phyloP scores from a whole-genome alignment of 2,888 invertebrate species.

The Conops quadrifasciatus region DNA sequence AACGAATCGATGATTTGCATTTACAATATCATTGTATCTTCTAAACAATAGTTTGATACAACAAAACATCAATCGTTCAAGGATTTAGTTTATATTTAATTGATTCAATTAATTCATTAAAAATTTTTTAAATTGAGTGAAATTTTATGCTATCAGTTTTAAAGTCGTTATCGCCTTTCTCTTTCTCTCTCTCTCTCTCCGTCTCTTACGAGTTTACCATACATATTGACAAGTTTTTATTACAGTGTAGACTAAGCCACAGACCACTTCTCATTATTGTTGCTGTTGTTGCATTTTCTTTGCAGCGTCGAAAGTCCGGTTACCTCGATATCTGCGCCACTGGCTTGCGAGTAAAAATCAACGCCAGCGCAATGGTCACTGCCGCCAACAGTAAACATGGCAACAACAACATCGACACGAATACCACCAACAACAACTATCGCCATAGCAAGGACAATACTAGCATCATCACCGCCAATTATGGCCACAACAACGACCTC shows the following conservation, averaged over 20 bases:
- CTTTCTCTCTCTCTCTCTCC: no score
- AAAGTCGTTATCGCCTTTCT: no score
- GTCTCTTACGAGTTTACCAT: no score
- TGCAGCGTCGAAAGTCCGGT: constrained; percentile 58
- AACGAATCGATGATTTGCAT: no score
- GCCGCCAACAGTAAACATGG: constrained; percentile 61
- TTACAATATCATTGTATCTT: no score
- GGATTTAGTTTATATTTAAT: no score
- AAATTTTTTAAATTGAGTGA: no score
- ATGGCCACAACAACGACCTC: constrained; percentile 45
- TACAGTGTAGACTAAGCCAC: no score
- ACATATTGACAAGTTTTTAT: no score
- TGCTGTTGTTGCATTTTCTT: constrained; percentile 8
- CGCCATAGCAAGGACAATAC: constrained; percentile 49
- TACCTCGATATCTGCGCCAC: constrained; percentile 64
- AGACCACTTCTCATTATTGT: not conserved
- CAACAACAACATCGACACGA: constrained; percentile 14
- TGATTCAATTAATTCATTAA: no score
- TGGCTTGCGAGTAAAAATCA: constrained; percentile 77
- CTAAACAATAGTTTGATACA: not conserved
- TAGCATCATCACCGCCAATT: constrained; percentile 43
- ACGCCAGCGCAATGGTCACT: constrained; percentile 47
- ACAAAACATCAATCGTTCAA: no score
- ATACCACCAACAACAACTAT: constrained; percentile 67
- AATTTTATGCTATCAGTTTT: no score